Base-by-base conservation (phyloP, 2,888 invertebrate species). In the Sphaeridia pumilis region DNA sequence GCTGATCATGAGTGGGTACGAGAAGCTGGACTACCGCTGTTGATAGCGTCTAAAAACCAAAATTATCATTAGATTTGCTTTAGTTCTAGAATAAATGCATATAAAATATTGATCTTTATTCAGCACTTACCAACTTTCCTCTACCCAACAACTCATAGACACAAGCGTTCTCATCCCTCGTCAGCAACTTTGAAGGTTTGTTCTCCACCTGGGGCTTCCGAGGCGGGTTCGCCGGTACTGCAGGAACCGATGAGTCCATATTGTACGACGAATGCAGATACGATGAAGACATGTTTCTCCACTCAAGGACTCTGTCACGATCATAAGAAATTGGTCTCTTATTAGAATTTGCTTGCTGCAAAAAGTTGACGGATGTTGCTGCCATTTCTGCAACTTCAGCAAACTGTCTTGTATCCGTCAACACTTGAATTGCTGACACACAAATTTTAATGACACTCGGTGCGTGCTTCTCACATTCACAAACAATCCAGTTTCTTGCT, bases 21-120 rank as follows among this genome's bases (percentile, higher is more conserved):
- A 83, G 77, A 56, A 94, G 75, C 71, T 94, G 93, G 48, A 85
- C 82, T 41, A 92, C 85, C 31, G 87, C 83, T 55, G 87, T 86
- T 55, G 83, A 81, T 66, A 89, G 72, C 63, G 86, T 81, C 87
- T 89, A 74, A 4, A 73, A 73, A 34, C 55, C n/a, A n/a, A n/a
- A n/a, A n/a, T n/a, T n/a, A n/a, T n/a, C n/a, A n/a, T n/a, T n/a
- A n/a, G n/a, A n/a, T n/a, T n/a, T n/a, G n/a, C n/a, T n/a, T n/a
- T n/a, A n/a, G n/a, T n/a, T n/a, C n/a, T n/a, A n/a, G n/a, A n/a
- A n/a, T n/a, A n/a, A n/a, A n/a, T n/a, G n/a, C n/a, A n/a, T n/a
- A n/a, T n/a, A n/a, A n/a, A n/a, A n/a, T n/a, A n/a, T n/a, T n/a
- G n/a, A n/a, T n/a, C n/a, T n/a, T n/a, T n/a, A n/a, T n/a, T n/a